Evolutionary conservation across 2,888 invertebrate species (phyloP).

Genomic region (Prosopocoilus inquinatus): DNA sequence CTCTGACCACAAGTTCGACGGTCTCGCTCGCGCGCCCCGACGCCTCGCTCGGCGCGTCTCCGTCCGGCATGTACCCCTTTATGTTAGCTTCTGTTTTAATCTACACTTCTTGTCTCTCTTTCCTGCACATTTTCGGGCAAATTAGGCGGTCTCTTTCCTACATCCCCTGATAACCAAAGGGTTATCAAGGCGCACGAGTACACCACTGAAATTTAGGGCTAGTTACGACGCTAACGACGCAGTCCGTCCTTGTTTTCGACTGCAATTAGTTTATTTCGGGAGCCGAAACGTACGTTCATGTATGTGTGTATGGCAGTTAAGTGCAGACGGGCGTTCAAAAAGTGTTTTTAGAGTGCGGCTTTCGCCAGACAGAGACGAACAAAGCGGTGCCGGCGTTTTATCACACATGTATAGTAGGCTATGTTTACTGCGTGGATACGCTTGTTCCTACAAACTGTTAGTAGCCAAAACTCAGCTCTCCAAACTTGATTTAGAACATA

Average conservation of each 20-base stretch:
- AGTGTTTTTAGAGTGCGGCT: slow-evolving; percentile 40
- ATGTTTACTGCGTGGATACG: slow-evolving; percentile 44
- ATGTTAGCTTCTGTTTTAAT: slow-evolving; percentile 51
- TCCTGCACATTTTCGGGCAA: slow-evolving; percentile 29
- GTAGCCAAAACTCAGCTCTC: slow-evolving; percentile 43
- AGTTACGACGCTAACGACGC: slow-evolving; percentile 38
- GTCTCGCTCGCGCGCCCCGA: slow-evolving; percentile 55
- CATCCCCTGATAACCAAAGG: slow-evolving; percentile 51
- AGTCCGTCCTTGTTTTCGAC: slow-evolving; percentile 23
- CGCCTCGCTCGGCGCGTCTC: slow-evolving; percentile 49
- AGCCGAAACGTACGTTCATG: slow-evolving; percentile 25
- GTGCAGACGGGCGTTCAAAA: slow-evolving; percentile 45
- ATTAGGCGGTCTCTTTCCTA: slow-evolving; percentile 26
- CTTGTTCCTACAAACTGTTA: slow-evolving; percentile 44
- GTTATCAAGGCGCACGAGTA: slow-evolving; percentile 52
- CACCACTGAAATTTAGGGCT: slow-evolving; percentile 41
- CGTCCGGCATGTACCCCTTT: slow-evolving; percentile 48
- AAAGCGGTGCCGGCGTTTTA: slow-evolving; percentile 38
- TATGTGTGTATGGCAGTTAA: slow-evolving; percentile 38
- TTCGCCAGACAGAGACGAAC: slow-evolving; percentile 38
- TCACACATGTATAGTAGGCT: slow-evolving; percentile 33
- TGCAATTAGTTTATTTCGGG: slow-evolving; percentile 20
- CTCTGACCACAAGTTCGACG: slow-evolving; percentile 66
- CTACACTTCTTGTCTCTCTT: slow-evolving; percentile 44
- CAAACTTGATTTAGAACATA: slow-evolving; percentile 43